Evolutionary conservation across 2,797 vertebrate species (phyloP).

Genomic region (Notamacropus eugenii): DNA sequence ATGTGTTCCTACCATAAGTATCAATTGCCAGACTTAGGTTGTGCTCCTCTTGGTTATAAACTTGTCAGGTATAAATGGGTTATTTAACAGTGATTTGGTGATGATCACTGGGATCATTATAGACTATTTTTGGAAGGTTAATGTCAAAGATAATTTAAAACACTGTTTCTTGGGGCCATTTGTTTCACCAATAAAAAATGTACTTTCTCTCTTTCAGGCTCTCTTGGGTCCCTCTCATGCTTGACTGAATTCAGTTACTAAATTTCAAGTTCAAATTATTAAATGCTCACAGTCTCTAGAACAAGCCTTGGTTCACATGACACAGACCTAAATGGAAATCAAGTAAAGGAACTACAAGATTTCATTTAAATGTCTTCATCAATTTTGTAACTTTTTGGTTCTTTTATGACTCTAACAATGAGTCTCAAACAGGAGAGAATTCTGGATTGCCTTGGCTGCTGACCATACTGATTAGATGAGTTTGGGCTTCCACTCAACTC

Average conservation of each 20-base stretch:
- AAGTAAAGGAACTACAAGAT: neutral
- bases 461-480: neutral
- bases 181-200: neutral
- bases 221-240: neutral
- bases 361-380: neutral
- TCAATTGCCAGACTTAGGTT: neutral
- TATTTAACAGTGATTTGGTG: neutral
- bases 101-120: neutral
- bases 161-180: neutral
- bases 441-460: neutral
- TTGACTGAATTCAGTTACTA: neutral
- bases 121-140: neutral
- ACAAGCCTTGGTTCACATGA: neutral
- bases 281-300: neutral
- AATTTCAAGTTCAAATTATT: neutral
- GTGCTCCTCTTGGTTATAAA: neutral
- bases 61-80: neutral
- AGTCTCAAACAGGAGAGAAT: neutral
- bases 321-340: neutral
- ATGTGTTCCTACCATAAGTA: neutral
- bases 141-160: neutral
- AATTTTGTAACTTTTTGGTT: neutral
- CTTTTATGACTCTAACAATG: neutral
- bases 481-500: neutral
- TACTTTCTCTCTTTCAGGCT: neutral